Conservation (phyloP, 2,888 invertebrate species). For the Sycophila texana region DNA sequence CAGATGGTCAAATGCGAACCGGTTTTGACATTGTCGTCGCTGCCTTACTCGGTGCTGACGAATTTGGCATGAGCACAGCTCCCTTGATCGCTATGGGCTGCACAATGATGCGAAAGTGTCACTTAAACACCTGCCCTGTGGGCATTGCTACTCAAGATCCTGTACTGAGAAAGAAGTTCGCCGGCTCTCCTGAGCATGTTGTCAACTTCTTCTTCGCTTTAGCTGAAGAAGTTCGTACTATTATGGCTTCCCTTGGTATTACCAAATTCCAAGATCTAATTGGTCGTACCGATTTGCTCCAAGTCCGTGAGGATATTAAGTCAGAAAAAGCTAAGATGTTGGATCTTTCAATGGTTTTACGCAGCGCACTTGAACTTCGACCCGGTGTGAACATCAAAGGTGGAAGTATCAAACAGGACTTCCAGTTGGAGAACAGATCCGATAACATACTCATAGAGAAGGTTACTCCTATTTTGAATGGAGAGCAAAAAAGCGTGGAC, state of each 20-base stretch:
- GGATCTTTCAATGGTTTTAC: slow-evolving; percentile 89
- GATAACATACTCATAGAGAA: slow-evolving; percentile 87
- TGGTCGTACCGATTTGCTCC: slow-evolving; percentile 92
- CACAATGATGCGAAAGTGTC: slow-evolving; percentile 99
- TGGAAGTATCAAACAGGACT: slow-evolving; percentile 90
- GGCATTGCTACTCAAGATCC: slow-evolving; percentile 99
- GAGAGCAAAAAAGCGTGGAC: slow-evolving; percentile 81
- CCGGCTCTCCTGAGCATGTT: slow-evolving; percentile 97
- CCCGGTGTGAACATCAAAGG: slow-evolving; percentile 94
- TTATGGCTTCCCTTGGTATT: slow-evolving; percentile 95
- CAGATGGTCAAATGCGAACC: slow-evolving; percentile 95
- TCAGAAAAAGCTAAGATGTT: slow-evolving; percentile 89
- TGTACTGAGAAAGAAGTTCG: slow-evolving; percentile 94
- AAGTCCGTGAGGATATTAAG: slow-evolving; percentile 83
- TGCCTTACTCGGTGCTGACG: slow-evolving; percentile 97
- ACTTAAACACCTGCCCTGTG: slow-evolving; percentile 98
- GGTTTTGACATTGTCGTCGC: slow-evolving; percentile 98
- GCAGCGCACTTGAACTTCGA: slow-evolving; percentile 92
- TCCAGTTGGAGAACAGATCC: slow-evolving; percentile 88
- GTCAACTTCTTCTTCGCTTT: slow-evolving; percentile 98
- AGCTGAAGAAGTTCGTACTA: slow-evolving; percentile 95
- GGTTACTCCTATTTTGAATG: slow-evolving; percentile 85
- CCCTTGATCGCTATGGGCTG: slow-evolving; percentile 98
- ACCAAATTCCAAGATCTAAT: slow-evolving; percentile 92
- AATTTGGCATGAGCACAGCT: slow-evolving; percentile 98